A percentile compares a stretch with the other conserved stretches of the same genome.
Evolutionary conservation across 2,888 invertebrate species (phyloP).

Genomic region (Aspidiotus rigidus): DNA sequence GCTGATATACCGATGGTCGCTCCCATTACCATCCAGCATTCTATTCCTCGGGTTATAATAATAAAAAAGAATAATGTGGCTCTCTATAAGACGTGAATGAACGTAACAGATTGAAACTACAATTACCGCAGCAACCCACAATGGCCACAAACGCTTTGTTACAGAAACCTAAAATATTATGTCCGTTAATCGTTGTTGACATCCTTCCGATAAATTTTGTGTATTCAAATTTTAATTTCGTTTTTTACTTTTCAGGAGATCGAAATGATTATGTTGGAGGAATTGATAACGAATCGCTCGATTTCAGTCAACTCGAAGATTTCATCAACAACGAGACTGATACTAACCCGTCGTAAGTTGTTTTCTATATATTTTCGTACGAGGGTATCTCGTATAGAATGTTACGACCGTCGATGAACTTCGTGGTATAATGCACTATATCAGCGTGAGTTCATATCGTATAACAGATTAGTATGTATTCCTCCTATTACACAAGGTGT

Average conservation of each 20-base stretch:
- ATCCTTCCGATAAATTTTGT: constrained; percentile 4
- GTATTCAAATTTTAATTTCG: not conserved
- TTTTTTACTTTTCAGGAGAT: constrained; percentile 49
- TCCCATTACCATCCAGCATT: too few species aligned
- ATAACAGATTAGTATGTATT: too few species aligned
- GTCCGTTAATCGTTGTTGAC: not conserved
- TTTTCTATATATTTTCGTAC: not conserved
- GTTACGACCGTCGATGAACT: not conserved
- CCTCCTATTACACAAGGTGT: too few species aligned
- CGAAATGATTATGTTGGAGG: constrained; percentile 71
- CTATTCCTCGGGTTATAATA: too few species aligned
- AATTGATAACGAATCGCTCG: constrained; percentile 75
- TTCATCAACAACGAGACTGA: constrained; percentile 66
- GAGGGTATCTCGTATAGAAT: not conserved
- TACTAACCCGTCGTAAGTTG: constrained; percentile 38
- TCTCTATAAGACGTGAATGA: too few species aligned
- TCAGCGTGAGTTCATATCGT: constrained; percentile 15
- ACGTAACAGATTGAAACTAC: too few species aligned
- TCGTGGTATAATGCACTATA: constrained; percentile 13
- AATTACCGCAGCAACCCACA: too few species aligned
- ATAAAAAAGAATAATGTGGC: too few species aligned
- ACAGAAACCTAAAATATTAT: not conserved
- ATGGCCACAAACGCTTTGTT: too few species aligned
- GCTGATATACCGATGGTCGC: too few species aligned
- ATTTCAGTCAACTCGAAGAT: constrained; percentile 72